phyloP scores from a whole-genome alignment of 1,140 invertebrate species.

The Coenobita brevimanus region DNA sequence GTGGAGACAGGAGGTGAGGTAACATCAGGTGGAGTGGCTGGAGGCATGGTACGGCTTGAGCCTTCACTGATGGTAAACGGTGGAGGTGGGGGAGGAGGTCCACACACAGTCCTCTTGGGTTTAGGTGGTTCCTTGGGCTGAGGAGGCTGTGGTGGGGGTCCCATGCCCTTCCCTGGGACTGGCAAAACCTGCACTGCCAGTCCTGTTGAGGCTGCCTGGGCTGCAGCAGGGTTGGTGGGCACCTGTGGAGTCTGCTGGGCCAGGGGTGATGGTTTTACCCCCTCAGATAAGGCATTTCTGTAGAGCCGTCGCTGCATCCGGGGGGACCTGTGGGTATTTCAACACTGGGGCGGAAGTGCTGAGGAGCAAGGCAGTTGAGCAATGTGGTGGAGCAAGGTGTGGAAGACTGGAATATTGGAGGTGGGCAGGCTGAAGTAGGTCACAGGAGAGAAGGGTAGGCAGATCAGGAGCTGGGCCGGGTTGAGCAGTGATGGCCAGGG shows the following conservation, averaged over 20 bases:
- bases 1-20: slow-evolving; percentile 16
- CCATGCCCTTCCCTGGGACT: slow-evolving; percentile 67
- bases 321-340: slow-evolving; percentile 74
- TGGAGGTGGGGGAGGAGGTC: slow-evolving; percentile 67
- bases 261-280: slow-evolving; percentile 74
- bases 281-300: slow-evolving; percentile 77
- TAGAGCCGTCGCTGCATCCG: slow-evolving; percentile 88
- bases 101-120: slow-evolving; percentile 64
- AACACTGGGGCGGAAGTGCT: slow-evolving; percentile 47
- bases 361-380: not conserved
- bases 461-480: no score
- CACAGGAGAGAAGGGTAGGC: no score
- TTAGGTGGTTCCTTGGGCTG: slow-evolving; percentile 67
- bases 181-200: slow-evolving; percentile 66
- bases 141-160: slow-evolving; percentile 45
- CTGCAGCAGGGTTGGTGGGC: slow-evolving; percentile 77
- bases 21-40: slow-evolving; percentile 26
- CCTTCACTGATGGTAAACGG: slow-evolving; percentile 57
- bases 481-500: no score
- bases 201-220: slow-evolving; percentile 45
- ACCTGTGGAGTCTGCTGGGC: slow-evolving; percentile 73
- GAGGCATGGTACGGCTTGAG: slow-evolving; percentile 18
- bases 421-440: not conserved
- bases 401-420: not conserved
- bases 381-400: not conserved